Percentiles rank a stretch among this genome's conserved stretches.
These are phyloP conservation scores for Gopherus flavomarginatus DNA, from an alignment of 2,113 vertebrate species.

Conservation along the genomic window DNA sequence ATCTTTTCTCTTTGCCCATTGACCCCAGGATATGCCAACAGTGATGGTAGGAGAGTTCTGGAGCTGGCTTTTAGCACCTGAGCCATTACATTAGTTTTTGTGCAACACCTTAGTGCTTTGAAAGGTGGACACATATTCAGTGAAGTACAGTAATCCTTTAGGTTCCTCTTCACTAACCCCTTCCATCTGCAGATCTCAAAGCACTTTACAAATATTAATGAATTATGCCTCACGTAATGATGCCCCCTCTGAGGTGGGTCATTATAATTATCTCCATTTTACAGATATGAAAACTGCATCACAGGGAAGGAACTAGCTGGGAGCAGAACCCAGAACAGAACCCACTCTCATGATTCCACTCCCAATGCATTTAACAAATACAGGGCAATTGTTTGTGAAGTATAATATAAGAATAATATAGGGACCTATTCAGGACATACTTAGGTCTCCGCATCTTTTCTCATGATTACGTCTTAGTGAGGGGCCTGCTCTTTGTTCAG, in stretches of 20 bases:
- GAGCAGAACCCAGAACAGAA: background rate
- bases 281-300: conserved; percentile 53
- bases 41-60: too few relatives aligned
- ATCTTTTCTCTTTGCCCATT: too few relatives aligned
- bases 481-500: background rate
- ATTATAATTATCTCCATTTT: background rate
- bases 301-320: background rate
- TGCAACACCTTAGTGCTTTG: background rate
- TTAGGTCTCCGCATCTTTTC: background rate
- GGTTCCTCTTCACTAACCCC: conserved; percentile 60
- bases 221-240: background rate
- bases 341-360: background rate
- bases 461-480: background rate
- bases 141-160: background rate
- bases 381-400: background rate
- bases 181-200: background rate
- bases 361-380: background rate
- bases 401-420: background rate
- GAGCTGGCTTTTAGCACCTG: too few relatives aligned
- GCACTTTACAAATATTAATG: background rate
- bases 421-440: background rate
- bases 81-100: background rate
- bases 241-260: conserved; percentile 24
- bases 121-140: background rate
- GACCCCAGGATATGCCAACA: too few relatives aligned